phyloP scores from a whole-genome alignment of 2,888 invertebrate species.

The Geotrupes spiniger region DNA sequence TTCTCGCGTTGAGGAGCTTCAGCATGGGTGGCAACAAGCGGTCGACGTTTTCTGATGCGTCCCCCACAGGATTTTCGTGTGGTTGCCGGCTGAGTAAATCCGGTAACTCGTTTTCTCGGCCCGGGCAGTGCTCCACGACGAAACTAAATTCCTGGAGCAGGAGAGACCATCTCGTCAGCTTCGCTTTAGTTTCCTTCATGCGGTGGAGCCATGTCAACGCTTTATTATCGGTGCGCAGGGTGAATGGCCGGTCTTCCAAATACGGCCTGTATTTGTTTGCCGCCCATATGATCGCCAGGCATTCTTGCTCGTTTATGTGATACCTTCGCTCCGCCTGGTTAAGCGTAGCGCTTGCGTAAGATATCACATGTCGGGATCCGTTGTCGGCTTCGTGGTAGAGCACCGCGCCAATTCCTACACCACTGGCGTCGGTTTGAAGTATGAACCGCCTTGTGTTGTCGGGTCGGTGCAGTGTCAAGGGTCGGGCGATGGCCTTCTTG shows the following conservation, averaged over 20 bases:
- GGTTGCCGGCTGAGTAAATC: conserved; percentile 26
- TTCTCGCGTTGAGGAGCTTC: too few species aligned
- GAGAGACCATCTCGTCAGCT: conserved; percentile 25
- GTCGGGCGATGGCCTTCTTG: conserved; percentile 20
- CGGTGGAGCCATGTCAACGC: conserved; percentile 27
- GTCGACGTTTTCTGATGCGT: too few species aligned
- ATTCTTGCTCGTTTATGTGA: conserved; percentile 34
- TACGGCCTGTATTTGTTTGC: conserved; percentile 28
- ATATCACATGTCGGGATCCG: neutral
- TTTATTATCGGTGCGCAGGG: conserved; percentile 27
- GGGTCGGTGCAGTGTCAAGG: conserved; percentile 24
- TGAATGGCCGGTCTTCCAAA: conserved; percentile 29
- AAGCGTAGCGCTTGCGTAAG: conserved; percentile 21
- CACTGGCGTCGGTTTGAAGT: conserved; percentile 31
- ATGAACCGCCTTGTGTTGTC: conserved; percentile 21
- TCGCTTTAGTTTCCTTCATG: conserved; percentile 17
- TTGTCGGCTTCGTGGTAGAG: too few species aligned
- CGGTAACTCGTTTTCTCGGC: conserved; percentile 24
- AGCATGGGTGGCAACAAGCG: too few species aligned
- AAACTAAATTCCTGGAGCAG: conserved; percentile 26
- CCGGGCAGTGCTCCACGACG: conserved; percentile 30
- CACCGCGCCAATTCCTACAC: conserved; percentile 20
- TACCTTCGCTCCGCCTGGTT: conserved; percentile 20
- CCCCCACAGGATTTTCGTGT: neutral
- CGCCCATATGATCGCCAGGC: conserved; percentile 31